phyloP scores from a whole-genome alignment of 2,797 vertebrate genomes.

The Buphagus erythrorhynchus region DNA sequence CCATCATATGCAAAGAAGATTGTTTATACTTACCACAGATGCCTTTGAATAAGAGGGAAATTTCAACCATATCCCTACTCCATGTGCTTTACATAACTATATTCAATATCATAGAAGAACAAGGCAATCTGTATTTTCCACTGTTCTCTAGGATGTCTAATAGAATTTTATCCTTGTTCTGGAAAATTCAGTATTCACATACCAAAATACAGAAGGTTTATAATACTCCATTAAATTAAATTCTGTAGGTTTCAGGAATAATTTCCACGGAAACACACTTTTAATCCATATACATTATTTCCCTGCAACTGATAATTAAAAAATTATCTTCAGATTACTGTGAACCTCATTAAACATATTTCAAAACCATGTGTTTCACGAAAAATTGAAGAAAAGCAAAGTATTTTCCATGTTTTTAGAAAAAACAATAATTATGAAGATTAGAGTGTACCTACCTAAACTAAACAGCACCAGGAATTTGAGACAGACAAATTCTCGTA shows the following conservation, averaged over 20 bases:
- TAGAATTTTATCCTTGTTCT: background rate
- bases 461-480: constrained; percentile 99
- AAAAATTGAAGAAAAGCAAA: background rate
- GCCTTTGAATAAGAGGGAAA: background rate
- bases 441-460: constrained; percentile 85
- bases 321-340: background rate
- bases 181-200: background rate
- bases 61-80: background rate
- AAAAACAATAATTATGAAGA: background rate
- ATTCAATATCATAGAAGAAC: background rate
- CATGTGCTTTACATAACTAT: background rate
- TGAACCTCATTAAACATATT: background rate
- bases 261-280: background rate
- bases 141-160: background rate
- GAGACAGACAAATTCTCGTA: constrained; percentile 97
- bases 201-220: background rate
- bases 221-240: background rate
- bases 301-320: background rate
- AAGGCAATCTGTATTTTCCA: background rate
- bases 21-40: constrained; percentile 20
- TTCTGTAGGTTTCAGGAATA: background rate
- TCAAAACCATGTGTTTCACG: background rate
- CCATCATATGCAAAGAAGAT: constrained; percentile 1
- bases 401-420: background rate
- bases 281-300: background rate